phyloP scores from a whole-genome alignment of 2,113 vertebrate genomes.

The Percopsis transmontana region DNA sequence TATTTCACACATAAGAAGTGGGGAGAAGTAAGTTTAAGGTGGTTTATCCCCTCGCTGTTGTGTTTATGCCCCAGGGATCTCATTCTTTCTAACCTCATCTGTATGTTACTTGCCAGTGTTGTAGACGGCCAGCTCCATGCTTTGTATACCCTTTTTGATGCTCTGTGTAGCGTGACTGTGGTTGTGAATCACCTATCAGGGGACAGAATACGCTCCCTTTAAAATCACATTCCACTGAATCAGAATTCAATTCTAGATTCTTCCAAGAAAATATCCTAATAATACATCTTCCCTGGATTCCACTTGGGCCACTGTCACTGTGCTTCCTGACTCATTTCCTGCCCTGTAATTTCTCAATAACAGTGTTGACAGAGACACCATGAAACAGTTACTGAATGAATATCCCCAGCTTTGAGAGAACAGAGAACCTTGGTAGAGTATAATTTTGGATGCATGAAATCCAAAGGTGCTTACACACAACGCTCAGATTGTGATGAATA shows the following conservation, averaged over 20 bases:
- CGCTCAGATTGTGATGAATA: conserved; percentile 64
- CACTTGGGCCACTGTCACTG: conserved; percentile 60
- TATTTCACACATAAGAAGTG: conserved; percentile 18
- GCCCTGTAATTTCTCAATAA: conserved; percentile 65
- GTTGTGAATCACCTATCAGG: conserved; percentile 67
- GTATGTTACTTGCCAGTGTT: conserved; percentile 59
- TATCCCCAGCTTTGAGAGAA: conserved; percentile 38
- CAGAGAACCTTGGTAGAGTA: conserved; percentile 35
- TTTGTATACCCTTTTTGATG: conserved; percentile 64
- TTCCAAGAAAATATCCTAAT: conserved; percentile 69
- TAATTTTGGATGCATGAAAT: conserved; percentile 70
- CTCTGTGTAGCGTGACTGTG: conserved; percentile 67
- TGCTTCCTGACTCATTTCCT: conserved; percentile 61
- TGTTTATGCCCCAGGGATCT: conserved; percentile 56
- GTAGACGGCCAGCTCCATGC: conserved; percentile 49
- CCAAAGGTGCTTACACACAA: conserved; percentile 61
- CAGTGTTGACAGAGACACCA: conserved; percentile 46
- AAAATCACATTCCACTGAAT: conserved; percentile 72
- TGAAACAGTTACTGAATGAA: conserved; percentile 60
- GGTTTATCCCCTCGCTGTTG: conserved; percentile 52
- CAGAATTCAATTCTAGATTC: conserved; percentile 74
- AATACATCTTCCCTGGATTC: conserved; percentile 65
- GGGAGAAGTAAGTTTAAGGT: conserved; percentile 6
- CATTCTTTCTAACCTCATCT: conserved; percentile 52
- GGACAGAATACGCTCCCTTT: conserved; percentile 64